phyloP scores from a whole-genome alignment of 2,888 invertebrate species.

The Tetragonisca angustula region DNA sequence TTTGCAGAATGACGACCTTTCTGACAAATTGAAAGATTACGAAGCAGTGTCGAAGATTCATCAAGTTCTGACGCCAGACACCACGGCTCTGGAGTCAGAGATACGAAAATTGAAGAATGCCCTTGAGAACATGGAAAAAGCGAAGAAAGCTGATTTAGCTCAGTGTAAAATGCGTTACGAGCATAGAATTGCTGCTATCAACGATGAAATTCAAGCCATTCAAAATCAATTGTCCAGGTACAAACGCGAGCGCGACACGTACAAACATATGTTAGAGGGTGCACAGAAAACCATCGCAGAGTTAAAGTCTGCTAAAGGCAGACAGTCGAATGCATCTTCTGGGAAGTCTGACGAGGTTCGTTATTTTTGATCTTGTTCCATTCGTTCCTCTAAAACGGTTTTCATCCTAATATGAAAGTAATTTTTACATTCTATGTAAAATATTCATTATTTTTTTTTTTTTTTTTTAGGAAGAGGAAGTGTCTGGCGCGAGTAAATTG shows the following conservation, averaged over 20 bases:
- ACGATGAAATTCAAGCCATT: conserved; percentile 92
- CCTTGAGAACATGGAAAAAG: conserved; percentile 88
- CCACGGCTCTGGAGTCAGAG: conserved; percentile 90
- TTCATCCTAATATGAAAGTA: not conserved
- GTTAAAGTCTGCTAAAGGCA: conserved; percentile 86
- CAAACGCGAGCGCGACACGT: conserved; percentile 94
- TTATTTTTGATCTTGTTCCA: not conserved
- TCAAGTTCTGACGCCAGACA: conserved; percentile 91
- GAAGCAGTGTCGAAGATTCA: conserved; percentile 94
- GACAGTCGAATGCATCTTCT: conserved; percentile 85
- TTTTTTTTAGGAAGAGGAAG: conserved; percentile 64
- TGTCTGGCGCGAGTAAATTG: conserved; percentile 86
- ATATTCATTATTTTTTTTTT: not conserved
- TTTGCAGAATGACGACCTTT: conserved; percentile 90
- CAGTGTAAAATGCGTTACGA: conserved; percentile 94
- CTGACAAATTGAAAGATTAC: conserved; percentile 92
- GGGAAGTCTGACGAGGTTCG: conserved; percentile 89
- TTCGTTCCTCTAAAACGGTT: not conserved
- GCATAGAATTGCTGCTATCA: conserved; percentile 91
- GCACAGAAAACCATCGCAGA: conserved; percentile 94
- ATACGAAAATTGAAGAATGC: conserved; percentile 88
- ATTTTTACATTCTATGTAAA: not conserved
- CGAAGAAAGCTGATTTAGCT: conserved; percentile 91
- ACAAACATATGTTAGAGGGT: conserved; percentile 94
- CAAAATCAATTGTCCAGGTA: conserved; percentile 91